Percentiles rank a stretch among this genome's conserved stretches.
phyloP scores from a whole-genome alignment of 2,888 invertebrate species.

The Cryptocheilus praepositus region DNA sequence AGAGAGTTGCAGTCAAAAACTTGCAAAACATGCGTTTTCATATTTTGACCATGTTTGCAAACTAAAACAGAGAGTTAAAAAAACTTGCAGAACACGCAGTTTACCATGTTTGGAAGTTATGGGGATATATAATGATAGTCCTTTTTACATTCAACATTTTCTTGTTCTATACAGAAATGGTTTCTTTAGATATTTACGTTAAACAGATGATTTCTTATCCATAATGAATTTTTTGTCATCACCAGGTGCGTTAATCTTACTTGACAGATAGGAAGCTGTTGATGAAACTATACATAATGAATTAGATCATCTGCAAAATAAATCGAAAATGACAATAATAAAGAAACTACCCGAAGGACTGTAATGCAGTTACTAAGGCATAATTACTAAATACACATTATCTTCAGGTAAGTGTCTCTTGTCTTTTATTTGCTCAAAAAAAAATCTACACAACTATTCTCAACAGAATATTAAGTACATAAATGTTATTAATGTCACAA shows the following conservation, averaged over 20 bases:
- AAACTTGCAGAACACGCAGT: conserved; percentile 22
- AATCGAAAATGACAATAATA: too few species aligned
- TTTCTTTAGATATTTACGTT: conserved; percentile 35
- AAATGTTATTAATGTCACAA: conserved; percentile 3
- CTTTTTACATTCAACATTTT: conserved; percentile 17
- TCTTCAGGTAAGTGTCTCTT: conserved; percentile 15
- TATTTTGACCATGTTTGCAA: too few species aligned
- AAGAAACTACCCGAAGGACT: too few species aligned
- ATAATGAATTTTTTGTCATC: conserved; percentile 36
- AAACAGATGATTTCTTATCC: conserved; percentile 21
- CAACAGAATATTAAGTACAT: conserved; percentile 16
- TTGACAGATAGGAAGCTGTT: conserved; percentile 40
- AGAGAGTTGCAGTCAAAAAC: too few species aligned
- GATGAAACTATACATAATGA: conserved; percentile 31
- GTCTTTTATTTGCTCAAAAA: conserved; percentile 12
- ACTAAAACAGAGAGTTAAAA: too few species aligned
- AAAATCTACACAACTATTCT: conserved; percentile 23
- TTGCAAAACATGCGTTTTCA: conserved; percentile 26
- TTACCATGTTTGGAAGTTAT: conserved; percentile 31
- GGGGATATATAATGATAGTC: conserved; percentile 24
- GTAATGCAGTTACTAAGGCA: too few species aligned
- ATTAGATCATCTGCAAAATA: conserved; percentile 12
- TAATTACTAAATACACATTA: not conserved
- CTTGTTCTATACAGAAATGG: conserved; percentile 23
- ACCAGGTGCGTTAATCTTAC: conserved; percentile 33